Conservation (phyloP, 2,113 vertebrate species). For the Ancistrus triradiatus region DNA sequence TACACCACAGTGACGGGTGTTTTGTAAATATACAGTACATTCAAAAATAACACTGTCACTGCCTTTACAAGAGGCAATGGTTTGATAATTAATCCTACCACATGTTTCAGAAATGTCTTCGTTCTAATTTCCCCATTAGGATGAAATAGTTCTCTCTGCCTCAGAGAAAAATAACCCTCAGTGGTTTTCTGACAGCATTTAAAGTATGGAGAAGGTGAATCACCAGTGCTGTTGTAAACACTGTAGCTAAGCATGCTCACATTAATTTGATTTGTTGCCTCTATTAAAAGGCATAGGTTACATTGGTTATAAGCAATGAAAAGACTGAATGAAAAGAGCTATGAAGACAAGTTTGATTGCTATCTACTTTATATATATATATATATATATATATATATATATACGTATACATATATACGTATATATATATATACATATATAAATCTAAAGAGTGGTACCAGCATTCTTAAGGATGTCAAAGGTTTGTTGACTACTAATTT, state of each 20-base stretch:
- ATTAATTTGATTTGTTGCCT: background rate
- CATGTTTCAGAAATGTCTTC: constrained; percentile 3
- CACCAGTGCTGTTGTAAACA: background rate
- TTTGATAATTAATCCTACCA: constrained; percentile 25
- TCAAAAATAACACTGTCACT: background rate
- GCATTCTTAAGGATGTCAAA: too few relatives aligned
- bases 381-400: too few relatives aligned
- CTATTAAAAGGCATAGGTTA: background rate
- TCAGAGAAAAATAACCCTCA: background rate
- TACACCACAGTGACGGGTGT: constrained; percentile 1
- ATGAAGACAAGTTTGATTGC: too few relatives aligned
- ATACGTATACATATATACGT: too few relatives aligned
- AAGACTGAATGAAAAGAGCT: background rate
- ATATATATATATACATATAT: too few relatives aligned
- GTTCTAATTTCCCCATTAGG: constrained; percentile 1
- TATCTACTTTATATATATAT: too few relatives aligned
- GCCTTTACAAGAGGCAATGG: background rate
- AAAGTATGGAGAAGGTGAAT: constrained; percentile 20
- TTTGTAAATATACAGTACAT: constrained; percentile 17
- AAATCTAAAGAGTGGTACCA: too few relatives aligned
- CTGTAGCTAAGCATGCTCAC: background rate
- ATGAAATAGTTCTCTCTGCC: background rate
- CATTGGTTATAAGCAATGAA: background rate
- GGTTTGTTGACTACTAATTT: too few relatives aligned
- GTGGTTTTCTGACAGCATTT: constrained; percentile 9